Conservation (phyloP, 2,113 vertebrate species). For the Microcebus ravelobensis region DNA sequence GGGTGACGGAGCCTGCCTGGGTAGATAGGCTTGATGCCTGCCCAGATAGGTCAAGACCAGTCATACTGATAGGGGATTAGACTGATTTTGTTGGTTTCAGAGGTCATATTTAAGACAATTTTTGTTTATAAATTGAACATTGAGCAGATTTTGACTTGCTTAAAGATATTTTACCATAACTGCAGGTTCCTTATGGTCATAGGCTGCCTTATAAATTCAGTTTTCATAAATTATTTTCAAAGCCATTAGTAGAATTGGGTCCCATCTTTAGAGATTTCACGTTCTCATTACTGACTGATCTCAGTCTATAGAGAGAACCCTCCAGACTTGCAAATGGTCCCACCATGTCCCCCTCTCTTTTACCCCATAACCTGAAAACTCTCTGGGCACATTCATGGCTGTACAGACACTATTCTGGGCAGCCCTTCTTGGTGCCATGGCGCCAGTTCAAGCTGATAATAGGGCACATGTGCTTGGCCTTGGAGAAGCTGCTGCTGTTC, state of each 20-base stretch:
- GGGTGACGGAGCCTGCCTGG: not conserved
- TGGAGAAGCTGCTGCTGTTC: not conserved
- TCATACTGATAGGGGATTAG: not conserved
- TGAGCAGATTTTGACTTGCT: not conserved
- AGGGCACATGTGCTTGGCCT: not conserved
- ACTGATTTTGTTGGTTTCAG: conserved; percentile 4
- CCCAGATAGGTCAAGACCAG: not conserved
- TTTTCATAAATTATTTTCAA: conserved; percentile 37
- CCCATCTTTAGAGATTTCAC: not conserved
- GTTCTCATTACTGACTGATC: not conserved
- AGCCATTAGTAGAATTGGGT: not conserved
- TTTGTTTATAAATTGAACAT: conserved; percentile 10
- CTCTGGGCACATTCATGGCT: too few species aligned
- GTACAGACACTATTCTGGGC: not conserved
- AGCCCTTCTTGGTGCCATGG: not conserved
- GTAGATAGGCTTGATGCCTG: not conserved
- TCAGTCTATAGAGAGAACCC: not conserved
- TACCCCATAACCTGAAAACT: not conserved
- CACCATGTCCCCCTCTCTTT: not conserved
- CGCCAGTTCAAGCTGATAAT: not conserved
- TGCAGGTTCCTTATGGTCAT: not conserved
- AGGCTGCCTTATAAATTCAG: not conserved
- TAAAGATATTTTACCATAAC: not conserved
- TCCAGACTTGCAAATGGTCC: not conserved
- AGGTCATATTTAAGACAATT: not conserved